A percentile compares a stretch with the other conserved stretches of the same genome.
Evolutionary conservation across 2,113 vertebrate genomes (phyloP).

Genomic region (Paramisgurnus dabryanus): DNA sequence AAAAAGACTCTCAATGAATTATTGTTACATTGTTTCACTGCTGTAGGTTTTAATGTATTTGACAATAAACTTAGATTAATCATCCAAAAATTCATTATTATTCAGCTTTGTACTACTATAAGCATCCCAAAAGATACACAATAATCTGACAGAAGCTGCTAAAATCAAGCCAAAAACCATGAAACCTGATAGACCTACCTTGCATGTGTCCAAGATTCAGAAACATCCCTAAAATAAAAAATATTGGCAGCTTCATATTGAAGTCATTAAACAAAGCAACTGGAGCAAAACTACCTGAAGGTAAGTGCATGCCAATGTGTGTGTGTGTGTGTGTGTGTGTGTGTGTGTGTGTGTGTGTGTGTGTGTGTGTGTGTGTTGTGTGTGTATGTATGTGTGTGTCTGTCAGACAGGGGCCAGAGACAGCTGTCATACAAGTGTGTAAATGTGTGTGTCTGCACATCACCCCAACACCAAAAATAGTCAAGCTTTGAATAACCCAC

Average conservation of each 20-base stretch:
- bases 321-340: conserved; percentile 3
- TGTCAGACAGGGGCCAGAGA: conserved; percentile 40
- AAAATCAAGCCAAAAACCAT: neutral
- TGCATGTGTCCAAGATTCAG: conserved; percentile 61
- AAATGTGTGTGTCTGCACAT: conserved; percentile 16
- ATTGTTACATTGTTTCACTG: too few species aligned
- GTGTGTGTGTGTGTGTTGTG: too few species aligned
- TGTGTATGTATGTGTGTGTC: neutral
- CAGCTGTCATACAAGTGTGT: conserved; percentile 25
- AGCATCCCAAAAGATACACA: neutral
- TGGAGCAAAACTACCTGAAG: conserved; percentile 10
- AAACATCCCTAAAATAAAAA: conserved; percentile 66
- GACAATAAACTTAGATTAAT: neutral
- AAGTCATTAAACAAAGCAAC: conserved; percentile 54
- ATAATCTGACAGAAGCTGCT: neutral
- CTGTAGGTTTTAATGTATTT: too few species aligned
- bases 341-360: too few species aligned
- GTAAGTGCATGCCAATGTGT: conserved; percentile 1
- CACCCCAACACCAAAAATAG: conserved; percentile 47
- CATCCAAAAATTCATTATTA: neutral
- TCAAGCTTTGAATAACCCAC: conserved; percentile 36
- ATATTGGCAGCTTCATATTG: conserved; percentile 65
- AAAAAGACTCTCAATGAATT: too few species aligned
- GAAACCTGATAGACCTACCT: conserved; percentile 65
- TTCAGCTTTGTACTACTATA: neutral